A percentile compares a stretch with the other conserved stretches of the same genome.
Conservation (phyloP, 2,888 invertebrate genomes). For the Synergus gifuensis region DNA sequence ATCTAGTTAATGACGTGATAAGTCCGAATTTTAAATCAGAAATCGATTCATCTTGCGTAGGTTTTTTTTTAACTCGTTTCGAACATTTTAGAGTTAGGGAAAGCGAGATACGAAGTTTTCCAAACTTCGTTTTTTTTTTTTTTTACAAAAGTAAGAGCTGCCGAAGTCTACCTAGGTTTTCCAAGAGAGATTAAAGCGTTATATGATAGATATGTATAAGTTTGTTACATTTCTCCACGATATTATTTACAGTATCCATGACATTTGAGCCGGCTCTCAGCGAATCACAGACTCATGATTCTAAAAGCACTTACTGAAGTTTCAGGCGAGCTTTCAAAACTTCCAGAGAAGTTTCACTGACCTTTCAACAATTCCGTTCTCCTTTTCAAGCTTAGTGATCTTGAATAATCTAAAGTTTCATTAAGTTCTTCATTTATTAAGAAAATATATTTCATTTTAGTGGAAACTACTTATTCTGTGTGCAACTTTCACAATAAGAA, state of each 20-base stretch:
- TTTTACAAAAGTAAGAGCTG: slow-evolving; percentile 40
- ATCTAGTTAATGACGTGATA: slow-evolving; percentile 56
- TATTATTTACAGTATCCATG: slow-evolving; percentile 39
- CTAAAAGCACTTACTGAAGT: slow-evolving; percentile 29
- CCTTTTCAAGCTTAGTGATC: not conserved
- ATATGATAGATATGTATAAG: slow-evolving; percentile 7
- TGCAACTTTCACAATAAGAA: too few relatives aligned
- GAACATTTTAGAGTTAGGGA: slow-evolving; percentile 58
- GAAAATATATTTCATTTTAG: not conserved
- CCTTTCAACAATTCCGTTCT: not conserved
- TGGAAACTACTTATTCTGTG: too few relatives aligned
- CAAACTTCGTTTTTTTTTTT: slow-evolving; percentile 51
- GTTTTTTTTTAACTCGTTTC: slow-evolving; percentile 62
- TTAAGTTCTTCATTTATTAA: not conserved
- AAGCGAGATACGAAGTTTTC: slow-evolving; percentile 49
- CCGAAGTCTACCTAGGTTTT: slow-evolving; percentile 21
- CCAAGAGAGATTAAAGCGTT: slow-evolving; percentile 15
- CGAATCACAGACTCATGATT: not conserved
- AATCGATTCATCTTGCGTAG: slow-evolving; percentile 59
- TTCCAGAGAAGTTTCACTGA: slow-evolving; percentile 3
- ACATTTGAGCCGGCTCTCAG: slow-evolving; percentile 32
- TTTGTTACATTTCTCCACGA: slow-evolving; percentile 35
- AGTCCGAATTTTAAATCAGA: slow-evolving; percentile 61
- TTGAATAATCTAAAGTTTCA: slow-evolving; percentile 2
- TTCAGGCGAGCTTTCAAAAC: slow-evolving; percentile 14